Conservation (phyloP, 2,797 vertebrate genomes). For the Acrossocheilus fasciatus region DNA sequence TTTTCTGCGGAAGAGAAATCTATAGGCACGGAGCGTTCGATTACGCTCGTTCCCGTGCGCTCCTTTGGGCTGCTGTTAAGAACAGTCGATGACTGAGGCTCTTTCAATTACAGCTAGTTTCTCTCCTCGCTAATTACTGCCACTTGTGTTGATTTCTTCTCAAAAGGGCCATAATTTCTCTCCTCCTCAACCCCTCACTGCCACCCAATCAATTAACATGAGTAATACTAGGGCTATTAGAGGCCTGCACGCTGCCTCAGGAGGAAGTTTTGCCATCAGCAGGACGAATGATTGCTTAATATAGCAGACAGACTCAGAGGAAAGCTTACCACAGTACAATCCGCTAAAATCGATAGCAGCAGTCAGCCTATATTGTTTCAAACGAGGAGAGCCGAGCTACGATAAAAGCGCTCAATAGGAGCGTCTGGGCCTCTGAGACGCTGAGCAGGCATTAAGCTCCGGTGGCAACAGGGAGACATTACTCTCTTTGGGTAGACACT, state of each 20-base stretch:
- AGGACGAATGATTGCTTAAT: conserved; percentile 92
- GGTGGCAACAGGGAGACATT: conserved; percentile 58
- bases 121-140: conserved; percentile 63
- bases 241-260: conserved; percentile 80
- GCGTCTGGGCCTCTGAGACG: conserved; percentile 73
- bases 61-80: conserved; percentile 45
- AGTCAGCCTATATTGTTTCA: conserved; percentile 83
- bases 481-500: conserved; percentile 59
- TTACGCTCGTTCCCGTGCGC: neutral
- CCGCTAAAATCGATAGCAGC: conserved; percentile 86
- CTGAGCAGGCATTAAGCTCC: conserved; percentile 79
- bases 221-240: conserved; percentile 89
- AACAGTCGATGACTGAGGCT: conserved; percentile 48
- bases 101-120: conserved; percentile 63
- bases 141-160: conserved; percentile 67
- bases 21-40: conserved; percentile 35
- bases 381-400: conserved; percentile 78
- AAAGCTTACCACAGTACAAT: conserved; percentile 83
- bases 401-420: conserved; percentile 77
- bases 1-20: conserved; percentile 47
- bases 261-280: conserved; percentile 88
- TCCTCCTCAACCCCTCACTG: conserved; percentile 71
- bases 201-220: conserved; percentile 89
- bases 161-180: conserved; percentile 69
- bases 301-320: conserved; percentile 83